Percentiles rank a stretch among this genome's conserved stretches.
Evolutionary conservation across 1,140 invertebrate species (phyloP).

Genomic region (Trichogramma pretiosum): DNA sequence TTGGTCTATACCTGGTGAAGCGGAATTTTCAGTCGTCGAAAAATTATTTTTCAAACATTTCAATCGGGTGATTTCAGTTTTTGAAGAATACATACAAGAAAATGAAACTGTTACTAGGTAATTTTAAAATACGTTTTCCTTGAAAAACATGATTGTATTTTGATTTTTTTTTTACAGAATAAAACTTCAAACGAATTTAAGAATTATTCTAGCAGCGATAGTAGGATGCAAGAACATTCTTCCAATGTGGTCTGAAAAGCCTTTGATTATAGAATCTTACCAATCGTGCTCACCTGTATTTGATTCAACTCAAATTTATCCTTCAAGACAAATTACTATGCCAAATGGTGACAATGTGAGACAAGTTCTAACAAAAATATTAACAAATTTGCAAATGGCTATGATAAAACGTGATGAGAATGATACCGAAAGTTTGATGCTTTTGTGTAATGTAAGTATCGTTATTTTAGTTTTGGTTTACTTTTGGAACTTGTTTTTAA

Average conservation of each 20-base stretch:
- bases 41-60: constrained; percentile 58
- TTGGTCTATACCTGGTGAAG: constrained; percentile 70
- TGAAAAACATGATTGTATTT: not conserved
- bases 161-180: not conserved
- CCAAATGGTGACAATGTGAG: constrained; percentile 56
- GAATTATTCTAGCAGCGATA: constrained; percentile 31
- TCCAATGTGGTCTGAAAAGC: constrained; percentile 52
- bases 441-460: constrained; percentile 40
- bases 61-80: constrained; percentile 25
- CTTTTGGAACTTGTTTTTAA: no score
- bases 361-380: constrained; percentile 44
- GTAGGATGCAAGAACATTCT: constrained; percentile 50
- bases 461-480: no score
- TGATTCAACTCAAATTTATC: constrained; percentile 39
- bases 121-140: constrained; percentile 16
- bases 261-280: constrained; percentile 40
- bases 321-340: constrained; percentile 45
- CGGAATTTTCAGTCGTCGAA: constrained; percentile 60
- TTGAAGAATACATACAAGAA: constrained; percentile 15
- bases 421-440: constrained; percentile 63
- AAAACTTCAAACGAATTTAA: constrained; percentile 41
- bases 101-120: constrained; percentile 29
- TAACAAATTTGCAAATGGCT: constrained; percentile 48
- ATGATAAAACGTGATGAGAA: constrained; percentile 56
- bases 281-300: constrained; percentile 30